Percentiles rank a stretch among this genome's conserved stretches.
phyloP scores from a whole-genome alignment of 2,888 invertebrate genomes.

The Tenthredo distinguenda region DNA sequence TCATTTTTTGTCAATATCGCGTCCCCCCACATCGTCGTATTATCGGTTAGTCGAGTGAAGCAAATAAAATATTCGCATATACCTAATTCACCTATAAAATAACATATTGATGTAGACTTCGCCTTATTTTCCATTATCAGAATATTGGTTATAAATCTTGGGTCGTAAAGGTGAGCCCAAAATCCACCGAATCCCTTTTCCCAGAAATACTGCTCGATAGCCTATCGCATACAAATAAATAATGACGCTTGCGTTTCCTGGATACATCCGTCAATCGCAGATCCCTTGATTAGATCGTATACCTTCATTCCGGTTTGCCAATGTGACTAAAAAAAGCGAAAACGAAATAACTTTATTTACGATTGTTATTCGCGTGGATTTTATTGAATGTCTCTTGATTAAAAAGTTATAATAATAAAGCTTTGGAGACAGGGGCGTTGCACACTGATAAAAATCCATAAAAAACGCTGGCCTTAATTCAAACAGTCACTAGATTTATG shows the following conservation, averaged over 20 bases:
- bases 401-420: neutral
- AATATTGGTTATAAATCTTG: slow-evolving; percentile 15
- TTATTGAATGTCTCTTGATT: neutral
- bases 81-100: neutral
- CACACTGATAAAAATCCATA: neutral
- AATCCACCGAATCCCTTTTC: neutral
- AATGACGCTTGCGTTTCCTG: neutral
- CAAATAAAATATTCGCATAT: neutral
- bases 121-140: slow-evolving; percentile 9
- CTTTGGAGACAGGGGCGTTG: neutral
- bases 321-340: neutral
- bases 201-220: neutral
- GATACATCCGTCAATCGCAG: slow-evolving; percentile 30
- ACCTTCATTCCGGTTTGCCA: neutral
- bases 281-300: slow-evolving; percentile 17
- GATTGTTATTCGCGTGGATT: neutral
- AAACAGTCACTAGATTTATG: slow-evolving; percentile 11
- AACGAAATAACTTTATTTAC: neutral
- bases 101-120: neutral
- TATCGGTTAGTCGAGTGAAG: neutral
- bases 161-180: neutral
- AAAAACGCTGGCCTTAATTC: neutral
- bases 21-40: neutral
- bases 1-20: neutral
- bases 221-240: slow-evolving; percentile 2